Percentiles rank a stretch among this genome's conserved stretches.
phyloP scores from a whole-genome alignment of 2,888 invertebrate species.

The Tipula helvola region DNA sequence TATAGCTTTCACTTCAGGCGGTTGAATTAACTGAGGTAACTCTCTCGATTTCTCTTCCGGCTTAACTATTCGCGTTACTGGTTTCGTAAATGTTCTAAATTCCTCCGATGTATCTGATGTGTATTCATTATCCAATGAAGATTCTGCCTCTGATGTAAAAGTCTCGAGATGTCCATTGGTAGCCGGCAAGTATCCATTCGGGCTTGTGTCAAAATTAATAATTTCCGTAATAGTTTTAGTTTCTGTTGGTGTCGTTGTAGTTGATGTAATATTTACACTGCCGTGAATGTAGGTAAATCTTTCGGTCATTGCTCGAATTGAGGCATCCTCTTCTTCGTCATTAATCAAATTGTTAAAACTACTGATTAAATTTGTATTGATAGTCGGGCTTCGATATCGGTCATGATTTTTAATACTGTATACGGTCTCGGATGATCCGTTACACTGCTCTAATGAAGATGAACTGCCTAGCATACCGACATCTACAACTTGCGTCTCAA shows the following conservation, averaged over 20 bases:
- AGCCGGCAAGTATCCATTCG: constrained; percentile 42
- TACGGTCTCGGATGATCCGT: not conserved
- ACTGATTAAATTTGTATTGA: not conserved
- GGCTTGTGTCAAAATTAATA: constrained; percentile 26
- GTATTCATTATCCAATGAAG: constrained; percentile 29
- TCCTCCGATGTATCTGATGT: constrained; percentile 30
- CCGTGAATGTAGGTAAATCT: constrained; percentile 26
- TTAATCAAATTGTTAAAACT: not conserved
- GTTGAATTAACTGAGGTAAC: not conserved
- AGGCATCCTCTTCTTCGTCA: constrained; percentile 25
- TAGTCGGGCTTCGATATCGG: not conserved
- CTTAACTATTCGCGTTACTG: constrained; percentile 48
- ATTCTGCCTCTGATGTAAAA: constrained; percentile 40
- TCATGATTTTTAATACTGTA: constrained; percentile 6
- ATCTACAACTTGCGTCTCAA: constrained; percentile 49
- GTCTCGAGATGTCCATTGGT: not conserved
- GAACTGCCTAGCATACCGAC: not conserved
- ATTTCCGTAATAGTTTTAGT: constrained; percentile 9
- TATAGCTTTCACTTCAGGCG: constrained; percentile 22
- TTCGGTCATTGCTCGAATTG: constrained; percentile 29
- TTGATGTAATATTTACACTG: constrained; percentile 14
- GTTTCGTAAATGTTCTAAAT: constrained; percentile 20
- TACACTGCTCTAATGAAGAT: not conserved
- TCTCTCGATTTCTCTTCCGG: constrained; percentile 30
- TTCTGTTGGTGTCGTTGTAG: constrained; percentile 23